A percentile compares a stretch with the other conserved stretches of the same genome.
phyloP scores from a whole-genome alignment of 2,888 invertebrate species.

The Pemphredon lugubris region DNA sequence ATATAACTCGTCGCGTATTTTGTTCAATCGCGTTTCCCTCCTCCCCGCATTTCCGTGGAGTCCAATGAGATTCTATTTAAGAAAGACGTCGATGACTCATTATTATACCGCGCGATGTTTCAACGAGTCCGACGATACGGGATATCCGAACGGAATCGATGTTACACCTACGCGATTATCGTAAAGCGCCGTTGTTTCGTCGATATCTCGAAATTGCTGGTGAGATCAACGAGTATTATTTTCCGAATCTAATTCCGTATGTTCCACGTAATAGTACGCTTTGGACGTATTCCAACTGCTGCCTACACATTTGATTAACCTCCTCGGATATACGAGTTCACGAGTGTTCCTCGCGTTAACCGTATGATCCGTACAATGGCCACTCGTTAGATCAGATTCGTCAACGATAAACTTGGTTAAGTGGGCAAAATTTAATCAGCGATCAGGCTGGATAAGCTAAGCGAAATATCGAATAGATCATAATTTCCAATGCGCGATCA shows the following conservation, averaged over 20 bases:
- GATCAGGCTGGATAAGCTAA: neutral
- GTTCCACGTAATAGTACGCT: conserved; percentile 51
- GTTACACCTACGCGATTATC: neutral
- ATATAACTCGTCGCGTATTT: too few species aligned
- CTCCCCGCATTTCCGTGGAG: too few species aligned
- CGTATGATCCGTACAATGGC: conserved; percentile 31
- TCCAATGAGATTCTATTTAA: too few species aligned
- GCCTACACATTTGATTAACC: conserved; percentile 47
- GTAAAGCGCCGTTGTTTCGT: neutral
- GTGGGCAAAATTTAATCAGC: conserved; percentile 3
- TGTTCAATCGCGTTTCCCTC: too few species aligned
- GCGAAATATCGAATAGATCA: neutral
- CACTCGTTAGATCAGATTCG: conserved; percentile 23
- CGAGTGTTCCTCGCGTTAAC: conserved; percentile 52
- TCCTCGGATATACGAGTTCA: conserved; percentile 45
- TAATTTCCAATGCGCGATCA: too few species aligned
- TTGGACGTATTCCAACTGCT: conserved; percentile 54
- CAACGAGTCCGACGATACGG: too few species aligned
- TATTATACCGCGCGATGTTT: too few species aligned
- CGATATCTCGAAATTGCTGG: neutral
- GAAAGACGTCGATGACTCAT: too few species aligned
- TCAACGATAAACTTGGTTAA: conserved; percentile 5
- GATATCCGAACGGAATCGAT: too few species aligned
- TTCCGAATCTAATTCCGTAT: conserved; percentile 57
- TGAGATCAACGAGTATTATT: conserved; percentile 25